Evolutionary conservation across 1,140 invertebrate species (phyloP), one percentile per base, ranked within the genome.

Genomic region (Chelonus insularis): DNA sequence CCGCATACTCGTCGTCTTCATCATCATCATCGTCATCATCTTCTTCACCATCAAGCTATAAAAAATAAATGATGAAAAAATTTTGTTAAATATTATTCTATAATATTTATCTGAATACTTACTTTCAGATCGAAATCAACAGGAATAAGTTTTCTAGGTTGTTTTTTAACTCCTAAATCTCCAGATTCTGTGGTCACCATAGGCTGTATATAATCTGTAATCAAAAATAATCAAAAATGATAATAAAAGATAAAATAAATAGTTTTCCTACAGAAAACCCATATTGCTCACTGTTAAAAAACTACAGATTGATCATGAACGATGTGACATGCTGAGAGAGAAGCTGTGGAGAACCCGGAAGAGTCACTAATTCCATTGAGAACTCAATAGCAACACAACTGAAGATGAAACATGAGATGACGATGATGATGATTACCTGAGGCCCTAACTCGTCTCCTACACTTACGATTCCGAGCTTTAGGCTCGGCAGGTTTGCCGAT

Each of bases 61-160:
- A 12, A 58, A 48, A 16, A 16, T 23, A 4, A 36, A 47, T 16
- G 16, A 18, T 25, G 32, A 16, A 20, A 51, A 12, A 51, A 18
- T 4, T 14, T 7, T 14, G 32, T 21, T 43, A 41, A 29, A 60
- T 20, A 37, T 36, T 57, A n/a, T n/a, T n/a, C n/a, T 48, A 63
- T 39, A 21, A 16, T 57, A 12, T 41, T 6, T 21, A 20, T 45
- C 41, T n/a, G 9, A 54, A 56, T 18, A 3, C 16, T 51, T 20
- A 75, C 75, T 72, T 79, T 79, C 5, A 79, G 63, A 65, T 78
- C 76, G 23, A 79, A 77, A 62, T 79, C 77, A 9, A 78, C 75
- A 14, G 76, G 77, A 60, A 79, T 79, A 20, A 79, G 50, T 70
- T 77, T 77, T 45, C 71, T 71, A 6, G 68, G 63, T 4, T 68